A percentile compares a stretch with the other conserved stretches of the same genome.
phyloP scores from a whole-genome alignment of 1,140 invertebrate genomes.

The Pygmarrhopalites habei region DNA sequence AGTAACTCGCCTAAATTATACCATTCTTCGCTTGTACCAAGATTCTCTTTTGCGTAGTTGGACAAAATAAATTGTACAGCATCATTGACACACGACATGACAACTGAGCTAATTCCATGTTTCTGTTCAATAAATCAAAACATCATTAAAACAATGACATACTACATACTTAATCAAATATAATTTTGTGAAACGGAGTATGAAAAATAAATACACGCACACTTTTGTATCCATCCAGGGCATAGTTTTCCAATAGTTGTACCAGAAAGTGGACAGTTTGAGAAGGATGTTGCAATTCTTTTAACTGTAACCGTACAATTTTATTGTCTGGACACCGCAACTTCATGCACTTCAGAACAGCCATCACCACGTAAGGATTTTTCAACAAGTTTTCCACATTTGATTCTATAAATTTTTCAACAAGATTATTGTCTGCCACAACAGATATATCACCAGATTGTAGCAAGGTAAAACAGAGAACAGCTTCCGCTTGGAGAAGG shows the following conservation, averaged over 20 bases:
- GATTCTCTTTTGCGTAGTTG: conserved; percentile 19
- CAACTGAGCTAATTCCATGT: conserved; percentile 18
- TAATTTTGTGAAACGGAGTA: too few relatives aligned
- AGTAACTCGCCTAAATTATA: conserved; percentile 11
- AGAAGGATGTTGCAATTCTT: conserved; percentile 4
- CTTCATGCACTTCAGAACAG: conserved; percentile 11
- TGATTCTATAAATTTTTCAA: conserved; percentile 15
- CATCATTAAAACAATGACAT: too few relatives aligned
- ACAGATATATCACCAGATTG: conserved; percentile 11
- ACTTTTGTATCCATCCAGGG: conserved; percentile 18
- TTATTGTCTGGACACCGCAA: conserved; percentile 14
- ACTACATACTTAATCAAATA: too few relatives aligned
- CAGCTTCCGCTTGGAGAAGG: conserved; percentile 22
- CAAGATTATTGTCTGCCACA: neutral
- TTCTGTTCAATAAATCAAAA: too few relatives aligned
- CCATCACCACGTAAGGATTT: conserved; percentile 18
- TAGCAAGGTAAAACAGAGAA: conserved; percentile 17
- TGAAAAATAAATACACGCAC: too few relatives aligned
- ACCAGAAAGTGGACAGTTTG: conserved; percentile 10
- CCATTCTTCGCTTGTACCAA: conserved; percentile 22
- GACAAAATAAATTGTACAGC: conserved; percentile 21
- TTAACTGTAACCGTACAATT: neutral
- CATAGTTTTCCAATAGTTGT: conserved; percentile 6
- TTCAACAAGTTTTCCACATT: conserved; percentile 4
- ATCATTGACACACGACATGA: conserved; percentile 14